These are phyloP conservation scores for Hydrozoanthus tunicans DNA, from an alignment of 64 coral and sea anemone species.

Conservation along the genomic window DNA sequence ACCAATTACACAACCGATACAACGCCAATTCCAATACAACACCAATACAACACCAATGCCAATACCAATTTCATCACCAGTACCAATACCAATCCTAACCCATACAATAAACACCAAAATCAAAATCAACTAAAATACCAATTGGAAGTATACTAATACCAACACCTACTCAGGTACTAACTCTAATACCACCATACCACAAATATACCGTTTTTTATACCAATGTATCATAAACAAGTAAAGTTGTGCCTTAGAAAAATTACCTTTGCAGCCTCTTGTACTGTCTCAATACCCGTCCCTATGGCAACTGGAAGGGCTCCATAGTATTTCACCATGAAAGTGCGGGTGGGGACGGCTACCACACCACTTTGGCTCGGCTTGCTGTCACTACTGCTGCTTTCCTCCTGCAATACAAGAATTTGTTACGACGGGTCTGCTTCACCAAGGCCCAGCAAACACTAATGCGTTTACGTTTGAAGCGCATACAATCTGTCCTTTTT, in stretches of 20 bases:
- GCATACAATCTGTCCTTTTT: not conserved
- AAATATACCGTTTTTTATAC: too few relatives aligned
- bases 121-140: too few relatives aligned
- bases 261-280: constrained; percentile 96
- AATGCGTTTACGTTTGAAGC: not conserved
- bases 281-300: constrained; percentile 90
- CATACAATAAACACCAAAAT: too few relatives aligned
- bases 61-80: too few relatives aligned
- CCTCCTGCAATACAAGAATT: constrained; percentile 33
- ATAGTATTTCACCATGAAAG: constrained; percentile 98
- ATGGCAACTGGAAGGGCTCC: constrained; percentile 92
- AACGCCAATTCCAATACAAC: too few relatives aligned
- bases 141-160: too few relatives aligned
- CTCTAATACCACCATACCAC: too few relatives aligned
- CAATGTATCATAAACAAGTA: too few relatives aligned
- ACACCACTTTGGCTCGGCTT: constrained; percentile 48
- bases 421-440: not conserved
- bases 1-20: too few relatives aligned
- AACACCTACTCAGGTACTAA: too few relatives aligned
- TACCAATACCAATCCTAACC: too few relatives aligned
- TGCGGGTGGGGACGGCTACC: constrained; percentile 67
- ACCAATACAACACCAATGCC: too few relatives aligned
- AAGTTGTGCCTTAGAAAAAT: not conserved
- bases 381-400: constrained; percentile 24
- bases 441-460: not conserved